phyloP scores from a whole-genome alignment of 2,888 invertebrate genomes.

The Scelioninae gen. 2 region DNA sequence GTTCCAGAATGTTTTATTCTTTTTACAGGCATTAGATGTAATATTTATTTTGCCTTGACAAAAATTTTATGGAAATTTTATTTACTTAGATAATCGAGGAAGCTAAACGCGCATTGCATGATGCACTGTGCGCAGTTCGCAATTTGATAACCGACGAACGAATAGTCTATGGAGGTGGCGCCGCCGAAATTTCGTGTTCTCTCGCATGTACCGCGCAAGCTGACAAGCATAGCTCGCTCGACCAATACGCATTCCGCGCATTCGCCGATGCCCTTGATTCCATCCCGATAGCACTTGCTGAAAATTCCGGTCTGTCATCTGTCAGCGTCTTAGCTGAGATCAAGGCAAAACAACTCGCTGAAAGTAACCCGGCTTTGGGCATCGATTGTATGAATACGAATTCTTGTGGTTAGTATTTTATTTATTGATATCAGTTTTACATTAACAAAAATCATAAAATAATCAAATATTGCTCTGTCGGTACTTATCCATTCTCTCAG shows the following conservation, averaged over 20 bases:
- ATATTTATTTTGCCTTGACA: no score
- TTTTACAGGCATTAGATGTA: no score
- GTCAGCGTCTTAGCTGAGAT: constrained; percentile 94
- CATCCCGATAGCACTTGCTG: constrained; percentile 95
- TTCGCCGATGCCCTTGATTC: constrained; percentile 97
- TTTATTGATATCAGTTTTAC: no score
- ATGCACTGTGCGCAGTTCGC: constrained; percentile 84
- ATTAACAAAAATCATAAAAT: no score
- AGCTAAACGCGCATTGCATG: constrained; percentile 84
- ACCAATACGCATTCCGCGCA: constrained; percentile 97
- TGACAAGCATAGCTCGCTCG: constrained; percentile 90
- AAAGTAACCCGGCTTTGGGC: constrained; percentile 91
- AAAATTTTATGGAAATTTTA: no score
- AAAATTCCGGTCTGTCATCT: constrained; percentile 95
- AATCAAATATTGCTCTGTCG: no score
- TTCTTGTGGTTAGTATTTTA: constrained; percentile 75
- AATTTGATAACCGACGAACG: constrained; percentile 83
- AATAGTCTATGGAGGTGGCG: constrained; percentile 98
- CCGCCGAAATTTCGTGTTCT: constrained; percentile 96
- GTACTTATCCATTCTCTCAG: no score
- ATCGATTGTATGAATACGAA: constrained; percentile 96
- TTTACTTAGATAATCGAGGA: constrained; percentile 87
- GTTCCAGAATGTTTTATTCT: no score
- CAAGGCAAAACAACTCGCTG: constrained; percentile 90
- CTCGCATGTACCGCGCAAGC: constrained; percentile 93